Base-by-base conservation (phyloP, 2,113 vertebrate species). In the Mesocricetus auratus region DNA sequence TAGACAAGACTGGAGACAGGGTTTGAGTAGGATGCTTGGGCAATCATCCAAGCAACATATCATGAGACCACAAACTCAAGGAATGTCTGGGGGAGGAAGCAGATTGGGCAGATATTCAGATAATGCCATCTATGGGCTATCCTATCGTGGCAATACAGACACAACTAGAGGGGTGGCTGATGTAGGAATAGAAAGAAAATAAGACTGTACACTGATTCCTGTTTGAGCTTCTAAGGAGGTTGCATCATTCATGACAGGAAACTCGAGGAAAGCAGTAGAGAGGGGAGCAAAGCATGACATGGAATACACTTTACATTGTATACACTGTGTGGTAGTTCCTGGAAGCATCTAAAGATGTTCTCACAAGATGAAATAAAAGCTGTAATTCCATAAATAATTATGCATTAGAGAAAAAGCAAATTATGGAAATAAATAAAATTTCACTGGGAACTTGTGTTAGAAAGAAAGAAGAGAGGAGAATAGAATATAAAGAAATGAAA, bases 1-100 rank as follows among this genome's bases (percentile, higher is more conserved):
- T 86, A 93, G 42, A 75, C 33, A 93, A 42, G 68, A 81, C 58
- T 91, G 21, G 42, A 95, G 24, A 93, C 39, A 75, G 19, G 26
- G 56, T 53, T 10, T 42, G 31, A 94, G 47, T 92, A 60, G 89
- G 85, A 42, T 69, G 31, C 7, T 42, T 50, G 45, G 53, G 58
- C 71, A 86, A 26, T 77, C 47, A 93, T 96, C 69, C 66, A 83
- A 86, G 60, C 73, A 91, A 94, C 77, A 94, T 81, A 15, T 90
- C 78, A 82, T 60, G 77, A 94, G 71, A 86, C 31, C 73, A 89
- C 50, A 95, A 95, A 81, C 73, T 75, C n/a, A 81, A 95, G 56
- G 64, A 62, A 75, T 66, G 47, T 75, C 68, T 92, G 66, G 68
- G 12, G 86, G 39, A 95, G 26, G 53, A 91, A 91, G 39, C 29